These are phyloP conservation scores for Andrena dorsata DNA, from an alignment of 2,888 invertebrate species.

Conservation along the genomic window DNA sequence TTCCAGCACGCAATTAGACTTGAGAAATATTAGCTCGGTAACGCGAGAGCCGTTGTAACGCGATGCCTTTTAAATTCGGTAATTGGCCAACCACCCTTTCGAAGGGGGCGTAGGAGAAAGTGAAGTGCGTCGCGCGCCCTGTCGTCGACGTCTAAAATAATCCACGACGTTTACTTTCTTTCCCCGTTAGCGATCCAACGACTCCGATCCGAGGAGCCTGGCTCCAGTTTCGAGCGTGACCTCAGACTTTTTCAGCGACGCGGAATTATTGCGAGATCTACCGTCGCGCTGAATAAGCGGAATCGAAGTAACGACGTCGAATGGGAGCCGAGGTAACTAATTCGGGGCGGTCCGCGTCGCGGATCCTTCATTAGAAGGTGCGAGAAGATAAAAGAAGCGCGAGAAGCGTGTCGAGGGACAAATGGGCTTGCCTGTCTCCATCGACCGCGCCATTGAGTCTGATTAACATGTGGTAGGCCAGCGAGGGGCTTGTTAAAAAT, in stretches of 20 bases:
- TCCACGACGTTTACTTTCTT: slow-evolving; percentile 19
- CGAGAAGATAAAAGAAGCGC: background rate
- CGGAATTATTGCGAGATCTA: background rate
- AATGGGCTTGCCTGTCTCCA: slow-evolving; percentile 8
- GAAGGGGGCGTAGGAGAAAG: slow-evolving; percentile 38
- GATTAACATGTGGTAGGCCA: slow-evolving; percentile 15
- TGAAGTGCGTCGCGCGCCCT: slow-evolving; percentile 41
- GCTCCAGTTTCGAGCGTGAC: no score
- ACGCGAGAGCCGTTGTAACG: slow-evolving; percentile 66
- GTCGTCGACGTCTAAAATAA: slow-evolving; percentile 68
- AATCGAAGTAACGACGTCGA: background rate
- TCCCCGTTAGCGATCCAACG: no score
- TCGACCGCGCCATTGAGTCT: background rate
- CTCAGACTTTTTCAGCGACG: background rate
- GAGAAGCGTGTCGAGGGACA: slow-evolving; percentile 18
- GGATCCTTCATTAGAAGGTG: background rate
- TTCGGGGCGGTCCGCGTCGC: background rate
- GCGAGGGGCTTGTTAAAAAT: slow-evolving; percentile 55
- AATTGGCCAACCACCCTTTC: slow-evolving; percentile 56
- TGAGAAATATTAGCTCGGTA: slow-evolving; percentile 73
- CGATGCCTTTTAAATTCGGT: slow-evolving; percentile 75
- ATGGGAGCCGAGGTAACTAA: background rate
- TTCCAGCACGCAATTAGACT: slow-evolving; percentile 66
- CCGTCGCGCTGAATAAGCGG: background rate
- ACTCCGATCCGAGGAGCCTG: no score